Evolutionary conservation across 2,113 vertebrate species (phyloP).

Genomic region (Lophotis ruficrista): DNA sequence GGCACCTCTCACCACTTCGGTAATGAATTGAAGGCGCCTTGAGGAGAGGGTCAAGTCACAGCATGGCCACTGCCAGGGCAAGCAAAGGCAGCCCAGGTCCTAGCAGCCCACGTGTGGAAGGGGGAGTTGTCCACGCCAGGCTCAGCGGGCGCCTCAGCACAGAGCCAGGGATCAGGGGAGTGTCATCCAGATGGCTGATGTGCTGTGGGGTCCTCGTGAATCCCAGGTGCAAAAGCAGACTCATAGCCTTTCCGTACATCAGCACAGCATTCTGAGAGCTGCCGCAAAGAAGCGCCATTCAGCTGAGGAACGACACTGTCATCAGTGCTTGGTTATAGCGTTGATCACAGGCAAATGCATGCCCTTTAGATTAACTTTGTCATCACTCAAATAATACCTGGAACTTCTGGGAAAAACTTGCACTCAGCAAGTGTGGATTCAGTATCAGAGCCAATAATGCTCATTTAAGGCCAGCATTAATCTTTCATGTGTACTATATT

Average conservation of each 20-base stretch:
- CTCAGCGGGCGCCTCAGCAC: not conserved
- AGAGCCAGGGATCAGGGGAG: accelerated
- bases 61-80: no score
- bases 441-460: not conserved
- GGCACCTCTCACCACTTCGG: not conserved
- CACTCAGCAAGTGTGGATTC: not conserved
- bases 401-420: not conserved
- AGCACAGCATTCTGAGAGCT: not conserved
- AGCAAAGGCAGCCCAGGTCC: not conserved
- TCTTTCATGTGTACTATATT: not conserved
- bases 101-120: accelerated
- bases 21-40: not conserved
- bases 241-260: not conserved
- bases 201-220: not conserved
- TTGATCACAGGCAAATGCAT: not conserved
- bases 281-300: not conserved
- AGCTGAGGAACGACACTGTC: not conserved
- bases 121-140: accelerated
- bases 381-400: not conserved
- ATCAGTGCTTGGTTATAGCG: not conserved
- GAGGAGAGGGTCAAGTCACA: not conserved
- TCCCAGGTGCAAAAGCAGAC: not conserved
- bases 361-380: not conserved
- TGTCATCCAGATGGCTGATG: not conserved
- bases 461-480: not conserved